Evolutionary conservation across 2,888 invertebrate genomes (phyloP), one percentile per base, ranked within the genome.

Genomic region (Sesia bembeciformis): DNA sequence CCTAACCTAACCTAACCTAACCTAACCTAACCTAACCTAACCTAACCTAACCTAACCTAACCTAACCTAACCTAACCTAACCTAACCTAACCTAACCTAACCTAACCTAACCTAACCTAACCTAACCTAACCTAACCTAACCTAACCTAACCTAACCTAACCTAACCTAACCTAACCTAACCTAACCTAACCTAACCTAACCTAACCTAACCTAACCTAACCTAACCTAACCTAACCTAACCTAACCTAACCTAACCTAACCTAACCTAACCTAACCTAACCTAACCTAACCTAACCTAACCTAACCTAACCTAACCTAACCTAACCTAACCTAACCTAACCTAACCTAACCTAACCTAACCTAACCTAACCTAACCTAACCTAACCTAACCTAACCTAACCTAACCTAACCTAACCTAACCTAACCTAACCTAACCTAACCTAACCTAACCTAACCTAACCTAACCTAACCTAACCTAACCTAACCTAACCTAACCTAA

Each of bases 401-500:
- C 56, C 54, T 55, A 55, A 55, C 54, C 57, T 53, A 57, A 53
- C 52, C 54, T 52, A 56, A 54, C 56, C 56, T 58, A 55, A 54
- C 56, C 56, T 57, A 58, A 57, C 57, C 57, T 57, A 56, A 59
- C 60, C 57, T 57, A 57, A 55, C 58, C 54, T 51, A 56, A 55
- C 52, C 55, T 56, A 54, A 56, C 56, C 54, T 54, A 58, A 53
- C 58, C 54, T 56, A 52, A 57, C 54, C 54, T 57, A 57, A 57
- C 53, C 54, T 55, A 58, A 58, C 59, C 59, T 58, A 59, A 60
- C 60, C 61, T 60, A 62, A 61, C 63, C 63, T 62, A 62, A 63
- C 63, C 63, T 63, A 63, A 60, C 60, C 62, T 60, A 63, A 60
- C 61, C 61, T 57, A 63, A 60, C 60, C 59, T 54, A 53, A 55